A percentile compares a stretch with the other conserved stretches of the same genome.
Evolutionary conservation across 2,113 vertebrate genomes (phyloP).

Genomic region (Acinonyx jubatus): DNA sequence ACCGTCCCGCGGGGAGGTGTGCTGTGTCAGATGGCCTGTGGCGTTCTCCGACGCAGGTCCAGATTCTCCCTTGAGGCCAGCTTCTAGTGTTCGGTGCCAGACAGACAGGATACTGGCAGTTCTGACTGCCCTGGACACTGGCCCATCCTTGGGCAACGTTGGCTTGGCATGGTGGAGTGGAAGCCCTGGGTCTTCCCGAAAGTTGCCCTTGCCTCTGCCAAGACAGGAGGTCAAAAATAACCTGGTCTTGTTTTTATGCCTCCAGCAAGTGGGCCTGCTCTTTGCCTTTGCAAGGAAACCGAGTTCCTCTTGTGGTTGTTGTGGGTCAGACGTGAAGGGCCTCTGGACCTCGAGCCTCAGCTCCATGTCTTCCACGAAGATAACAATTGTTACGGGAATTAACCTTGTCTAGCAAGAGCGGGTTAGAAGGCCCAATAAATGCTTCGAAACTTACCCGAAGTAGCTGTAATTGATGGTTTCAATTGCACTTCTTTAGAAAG

Average conservation of each 20-base stretch:
- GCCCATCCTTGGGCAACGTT: conserved; percentile 55
- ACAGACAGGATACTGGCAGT: conserved; percentile 60
- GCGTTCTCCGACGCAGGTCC: not conserved
- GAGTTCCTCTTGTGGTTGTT: not conserved
- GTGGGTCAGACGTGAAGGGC: not conserved
- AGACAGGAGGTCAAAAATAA: conserved; percentile 43
- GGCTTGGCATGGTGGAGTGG: conserved; percentile 26
- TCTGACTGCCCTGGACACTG: not conserved
- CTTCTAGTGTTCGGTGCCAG: conserved; percentile 29
- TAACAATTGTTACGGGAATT: rapidly evolving
- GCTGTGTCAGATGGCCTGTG: not conserved
- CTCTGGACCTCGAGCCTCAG: not conserved
- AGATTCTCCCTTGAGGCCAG: not conserved
- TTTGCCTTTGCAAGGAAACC: not conserved
- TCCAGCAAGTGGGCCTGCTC: not conserved
- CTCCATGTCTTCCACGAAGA: not conserved
- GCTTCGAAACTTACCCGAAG: rapidly evolving
- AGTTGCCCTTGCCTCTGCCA: conserved; percentile 56
- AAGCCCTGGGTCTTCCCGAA: conserved; percentile 73
- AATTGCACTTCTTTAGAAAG: not conserved
- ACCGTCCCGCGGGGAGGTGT: not conserved
- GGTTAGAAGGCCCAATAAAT: rapidly evolving
- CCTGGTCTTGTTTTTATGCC: not conserved
- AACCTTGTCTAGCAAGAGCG: not conserved
- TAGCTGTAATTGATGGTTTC: not conserved